phyloP scores from a whole-genome alignment of 2,113 vertebrate species.

The Scalopus aquaticus region DNA sequence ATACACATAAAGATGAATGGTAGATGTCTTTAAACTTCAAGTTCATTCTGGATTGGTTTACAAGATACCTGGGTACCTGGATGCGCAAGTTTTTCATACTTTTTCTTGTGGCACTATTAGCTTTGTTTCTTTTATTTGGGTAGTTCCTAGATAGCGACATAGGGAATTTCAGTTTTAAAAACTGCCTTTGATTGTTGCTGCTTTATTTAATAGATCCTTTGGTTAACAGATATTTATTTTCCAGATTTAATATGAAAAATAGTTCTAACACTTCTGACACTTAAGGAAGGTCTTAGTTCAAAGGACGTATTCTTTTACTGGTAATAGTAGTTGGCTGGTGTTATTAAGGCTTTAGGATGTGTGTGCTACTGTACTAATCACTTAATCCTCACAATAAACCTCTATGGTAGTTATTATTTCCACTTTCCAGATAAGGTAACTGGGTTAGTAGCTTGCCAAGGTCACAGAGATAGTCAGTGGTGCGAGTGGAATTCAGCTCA shows the following conservation, averaged over 20 bases:
- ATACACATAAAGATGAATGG: neutral
- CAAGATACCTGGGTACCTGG: neutral
- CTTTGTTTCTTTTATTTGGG: neutral
- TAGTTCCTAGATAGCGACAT: neutral
- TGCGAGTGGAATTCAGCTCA: neutral
- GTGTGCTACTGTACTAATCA: constrained; percentile 48
- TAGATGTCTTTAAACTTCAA: neutral
- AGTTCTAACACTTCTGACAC: neutral
- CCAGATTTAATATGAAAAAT: neutral
- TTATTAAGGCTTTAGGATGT: constrained; percentile 10
- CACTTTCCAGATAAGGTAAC: constrained; percentile 36
- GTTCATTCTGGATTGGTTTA: neutral
- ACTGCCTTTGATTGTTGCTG: neutral
- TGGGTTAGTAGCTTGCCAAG: constrained; percentile 59
- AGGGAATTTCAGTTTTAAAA: neutral
- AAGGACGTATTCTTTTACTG: neutral
- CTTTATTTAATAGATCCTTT: neutral
- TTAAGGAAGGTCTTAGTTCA: neutral
- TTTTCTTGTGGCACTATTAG: neutral
- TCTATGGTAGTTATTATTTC: constrained; percentile 1
- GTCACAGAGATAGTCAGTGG: neutral
- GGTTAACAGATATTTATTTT: neutral
- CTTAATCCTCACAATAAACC: constrained; percentile 50
- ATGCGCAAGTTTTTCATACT: neutral
- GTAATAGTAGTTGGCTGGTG: neutral